These are phyloP conservation scores for Meda fulgida DNA, from an alignment of 2,797 vertebrate species.

Conservation along the genomic window DNA sequence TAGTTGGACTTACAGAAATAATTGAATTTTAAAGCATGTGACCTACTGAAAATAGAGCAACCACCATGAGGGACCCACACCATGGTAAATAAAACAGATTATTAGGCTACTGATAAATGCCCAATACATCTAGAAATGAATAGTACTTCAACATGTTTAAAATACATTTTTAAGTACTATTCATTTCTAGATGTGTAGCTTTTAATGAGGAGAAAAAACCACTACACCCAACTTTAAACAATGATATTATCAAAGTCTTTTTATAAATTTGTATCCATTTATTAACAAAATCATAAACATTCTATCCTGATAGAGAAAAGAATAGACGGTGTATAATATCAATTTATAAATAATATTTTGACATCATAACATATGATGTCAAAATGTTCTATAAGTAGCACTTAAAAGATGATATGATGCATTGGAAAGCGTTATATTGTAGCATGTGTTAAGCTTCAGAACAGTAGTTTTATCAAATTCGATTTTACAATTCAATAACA, in stretches of 20 bases:
- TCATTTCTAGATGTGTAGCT: neutral
- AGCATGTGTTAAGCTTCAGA: neutral
- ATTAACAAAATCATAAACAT: neutral
- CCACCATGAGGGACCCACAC: neutral
- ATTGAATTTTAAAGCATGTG: neutral
- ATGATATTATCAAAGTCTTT: neutral
- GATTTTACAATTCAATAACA: neutral
- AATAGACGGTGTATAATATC: neutral
- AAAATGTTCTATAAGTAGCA: neutral
- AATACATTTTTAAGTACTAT: no score
- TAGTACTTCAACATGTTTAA: no score
- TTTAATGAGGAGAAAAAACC: neutral
- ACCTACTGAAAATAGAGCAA: neutral
- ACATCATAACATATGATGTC: neutral
- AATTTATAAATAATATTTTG: neutral
- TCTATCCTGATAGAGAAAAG: neutral
- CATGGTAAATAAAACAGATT: neutral
- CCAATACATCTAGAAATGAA: no score
- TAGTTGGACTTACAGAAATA: neutral
- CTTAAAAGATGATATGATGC: neutral
- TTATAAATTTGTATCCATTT: no score
- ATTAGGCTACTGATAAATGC: neutral
- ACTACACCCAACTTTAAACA: neutral
- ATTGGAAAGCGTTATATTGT: neutral
- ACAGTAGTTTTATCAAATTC: neutral